These are phyloP conservation scores for Drosophila tropicalis DNA, from an alignment of 1,140 invertebrate genomes.

Conservation along the genomic window DNA sequence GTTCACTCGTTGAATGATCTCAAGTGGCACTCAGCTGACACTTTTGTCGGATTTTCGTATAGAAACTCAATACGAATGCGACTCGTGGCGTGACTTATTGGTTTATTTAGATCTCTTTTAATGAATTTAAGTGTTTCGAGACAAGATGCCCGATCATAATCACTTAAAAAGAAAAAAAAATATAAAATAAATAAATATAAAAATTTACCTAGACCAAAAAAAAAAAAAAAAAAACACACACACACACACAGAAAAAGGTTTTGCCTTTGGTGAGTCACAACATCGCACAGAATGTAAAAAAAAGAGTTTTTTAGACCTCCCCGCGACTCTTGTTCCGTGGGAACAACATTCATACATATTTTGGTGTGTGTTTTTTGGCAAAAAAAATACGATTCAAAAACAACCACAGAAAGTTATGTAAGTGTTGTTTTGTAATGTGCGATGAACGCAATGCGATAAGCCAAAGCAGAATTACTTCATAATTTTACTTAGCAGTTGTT, in stretches of 20 bases:
- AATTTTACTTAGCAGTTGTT: constrained; percentile 59
- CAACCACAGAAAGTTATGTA: constrained; percentile 68
- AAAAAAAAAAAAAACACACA: neutral
- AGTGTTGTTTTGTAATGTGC: constrained; percentile 80
- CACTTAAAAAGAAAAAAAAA: constrained; percentile 16
- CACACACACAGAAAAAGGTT: no score
- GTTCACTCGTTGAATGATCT: constrained; percentile 26
- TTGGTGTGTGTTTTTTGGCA: constrained; percentile 38
- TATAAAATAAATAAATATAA: neutral
- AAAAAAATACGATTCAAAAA: constrained; percentile 48
- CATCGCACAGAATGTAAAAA: constrained; percentile 31
- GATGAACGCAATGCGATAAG: constrained; percentile 80
- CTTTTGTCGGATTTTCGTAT: constrained; percentile 70
- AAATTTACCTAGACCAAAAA: constrained; percentile 17
- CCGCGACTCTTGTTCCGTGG: constrained; percentile 49
- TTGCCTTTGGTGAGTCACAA: constrained; percentile 46
- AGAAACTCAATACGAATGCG: constrained; percentile 72
- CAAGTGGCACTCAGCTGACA: constrained; percentile 79
- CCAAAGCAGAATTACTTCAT: constrained; percentile 71
- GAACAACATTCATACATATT: constrained; percentile 52
- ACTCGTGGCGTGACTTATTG: constrained; percentile 79
- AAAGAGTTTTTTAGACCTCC: constrained; percentile 35
- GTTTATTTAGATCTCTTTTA: constrained; percentile 81
- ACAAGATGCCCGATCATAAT: constrained; percentile 73
- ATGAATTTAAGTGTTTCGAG: constrained; percentile 73